Conservation (phyloP, 53 echinoderm and acorn worm genomes). For the Hippasteria phrygiana region DNA sequence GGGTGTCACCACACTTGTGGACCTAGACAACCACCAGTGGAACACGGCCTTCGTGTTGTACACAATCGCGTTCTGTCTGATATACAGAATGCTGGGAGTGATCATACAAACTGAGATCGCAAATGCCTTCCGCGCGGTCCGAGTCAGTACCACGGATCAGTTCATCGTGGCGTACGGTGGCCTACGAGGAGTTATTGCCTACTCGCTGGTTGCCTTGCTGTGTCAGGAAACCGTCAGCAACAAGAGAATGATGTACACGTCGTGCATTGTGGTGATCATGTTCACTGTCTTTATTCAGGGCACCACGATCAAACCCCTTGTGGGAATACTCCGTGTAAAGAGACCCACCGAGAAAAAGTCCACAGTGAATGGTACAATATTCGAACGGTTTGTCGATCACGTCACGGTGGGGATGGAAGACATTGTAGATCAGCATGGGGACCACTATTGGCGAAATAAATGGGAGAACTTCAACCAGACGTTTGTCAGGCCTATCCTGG, state of each 20-base stretch:
- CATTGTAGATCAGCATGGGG: too few species aligned
- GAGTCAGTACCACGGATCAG: slow-evolving; percentile 81
- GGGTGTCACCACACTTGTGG: slow-evolving; percentile 80
- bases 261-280: slow-evolving; percentile 93
- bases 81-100: slow-evolving; percentile 89
- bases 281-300: slow-evolving; percentile 97
- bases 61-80: slow-evolving; percentile 84
- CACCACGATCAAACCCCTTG: too few species aligned
- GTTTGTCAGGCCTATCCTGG: too few species aligned
- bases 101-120: slow-evolving; percentile 73
- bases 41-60: slow-evolving; percentile 86
- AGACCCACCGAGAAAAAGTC: too few species aligned
- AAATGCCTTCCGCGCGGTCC: slow-evolving; percentile 83
- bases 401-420: too few species aligned
- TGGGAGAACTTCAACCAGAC: too few species aligned
- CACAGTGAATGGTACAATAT: too few species aligned
- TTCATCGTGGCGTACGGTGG: slow-evolving; percentile 99
- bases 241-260: slow-evolving; percentile 80
- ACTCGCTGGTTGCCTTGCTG: slow-evolving; percentile 89
- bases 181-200: slow-evolving; percentile 96
- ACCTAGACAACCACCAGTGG: slow-evolving; percentile 69
- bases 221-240: slow-evolving; percentile 61
- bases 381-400: too few species aligned
- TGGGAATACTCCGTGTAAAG: too few species aligned
- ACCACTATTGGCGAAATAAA: too few species aligned